phyloP scores from a whole-genome alignment of 2,888 invertebrate genomes.

The Temnothorax rugatulus region DNA sequence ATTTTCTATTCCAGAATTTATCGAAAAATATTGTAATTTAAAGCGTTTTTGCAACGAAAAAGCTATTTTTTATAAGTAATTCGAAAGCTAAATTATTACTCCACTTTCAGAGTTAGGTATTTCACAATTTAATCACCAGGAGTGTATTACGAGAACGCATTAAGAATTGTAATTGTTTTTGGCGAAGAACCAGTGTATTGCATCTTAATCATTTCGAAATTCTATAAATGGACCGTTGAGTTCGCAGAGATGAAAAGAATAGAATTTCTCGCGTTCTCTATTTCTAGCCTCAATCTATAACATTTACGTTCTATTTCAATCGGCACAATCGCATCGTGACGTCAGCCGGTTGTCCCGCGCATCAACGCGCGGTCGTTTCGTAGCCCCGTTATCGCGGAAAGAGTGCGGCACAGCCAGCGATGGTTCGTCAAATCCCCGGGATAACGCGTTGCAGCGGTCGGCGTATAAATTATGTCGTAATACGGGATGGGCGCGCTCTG shows the following conservation, averaged over 20 bases:
- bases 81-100: too few species aligned
- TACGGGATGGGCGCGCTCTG: conserved; percentile 30
- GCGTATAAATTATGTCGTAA: conserved; percentile 74
- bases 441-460: conserved; percentile 67
- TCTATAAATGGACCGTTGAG: neutral
- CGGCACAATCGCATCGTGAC: neutral
- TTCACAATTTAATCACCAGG: neutral
- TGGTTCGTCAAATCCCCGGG: conserved; percentile 50
- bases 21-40: neutral
- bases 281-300: neutral
- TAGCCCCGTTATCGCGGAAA: conserved; percentile 29
- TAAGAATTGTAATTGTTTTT: neutral
- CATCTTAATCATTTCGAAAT: neutral
- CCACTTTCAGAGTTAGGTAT: neutral
- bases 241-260: neutral
- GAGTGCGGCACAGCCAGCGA: neutral
- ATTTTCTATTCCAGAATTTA: neutral
- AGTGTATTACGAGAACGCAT: neutral
- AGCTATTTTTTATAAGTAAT: too few species aligned
- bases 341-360: neutral
- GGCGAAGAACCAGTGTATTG: neutral
- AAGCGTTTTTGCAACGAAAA: neutral
- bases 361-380: neutral
- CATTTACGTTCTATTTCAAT: conserved; percentile 22
- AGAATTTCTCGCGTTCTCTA: neutral